These are phyloP conservation scores for Bucorvus abyssinicus DNA, from an alignment of 2,797 vertebrate species.

Conservation along the genomic window DNA sequence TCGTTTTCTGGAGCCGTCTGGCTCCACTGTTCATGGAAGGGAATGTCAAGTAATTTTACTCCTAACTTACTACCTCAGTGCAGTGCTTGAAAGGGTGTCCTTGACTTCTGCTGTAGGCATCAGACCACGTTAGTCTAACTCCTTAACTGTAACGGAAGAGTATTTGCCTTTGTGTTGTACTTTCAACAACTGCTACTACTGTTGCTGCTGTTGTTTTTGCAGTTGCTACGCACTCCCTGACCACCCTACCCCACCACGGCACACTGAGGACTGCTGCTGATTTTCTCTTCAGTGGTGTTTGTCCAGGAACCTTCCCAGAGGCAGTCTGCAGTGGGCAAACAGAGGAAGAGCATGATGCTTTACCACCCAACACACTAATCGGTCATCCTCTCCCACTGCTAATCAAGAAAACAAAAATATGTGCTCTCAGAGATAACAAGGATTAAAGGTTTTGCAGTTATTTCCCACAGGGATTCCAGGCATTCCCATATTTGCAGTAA, in stretches of 20 bases:
- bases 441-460: conserved; percentile 26
- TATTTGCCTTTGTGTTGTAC: neutral
- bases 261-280: neutral
- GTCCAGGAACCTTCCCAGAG: neutral
- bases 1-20: neutral
- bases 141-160: neutral
- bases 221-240: neutral
- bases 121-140: neutral
- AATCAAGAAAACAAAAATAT: conserved; percentile 25
- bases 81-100: neutral
- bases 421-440: conserved; percentile 31
- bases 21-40: neutral
- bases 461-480: conserved; percentile 31
- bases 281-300: neutral
- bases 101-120: neutral
- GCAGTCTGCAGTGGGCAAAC: neutral
- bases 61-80: neutral
- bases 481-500: conserved; percentile 15
- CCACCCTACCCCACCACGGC: neutral
- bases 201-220: neutral
- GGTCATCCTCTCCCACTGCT: neutral
- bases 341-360: neutral
- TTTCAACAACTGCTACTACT: neutral
- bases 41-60: neutral
- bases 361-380: neutral